Evolutionary conservation across 2,888 invertebrate species (phyloP), one percentile per base, ranked within the genome.

Genomic region (Drosophila neonasuta): DNA sequence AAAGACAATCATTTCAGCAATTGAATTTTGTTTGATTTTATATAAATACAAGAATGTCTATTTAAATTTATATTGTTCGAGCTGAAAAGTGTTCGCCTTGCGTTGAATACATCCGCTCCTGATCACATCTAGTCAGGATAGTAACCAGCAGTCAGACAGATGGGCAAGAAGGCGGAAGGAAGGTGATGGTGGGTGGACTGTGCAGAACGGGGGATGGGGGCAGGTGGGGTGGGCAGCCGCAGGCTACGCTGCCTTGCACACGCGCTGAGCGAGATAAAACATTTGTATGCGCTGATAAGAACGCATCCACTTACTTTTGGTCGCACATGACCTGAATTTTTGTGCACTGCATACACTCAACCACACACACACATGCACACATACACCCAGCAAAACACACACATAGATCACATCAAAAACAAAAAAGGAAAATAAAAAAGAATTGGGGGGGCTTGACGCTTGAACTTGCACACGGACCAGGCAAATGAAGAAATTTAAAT

Each of bases 251-350:
- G 57, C 66, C 64, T 68, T 83, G 79, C 80, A 80, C 76, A 84
- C 84, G 80, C 82, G 77, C 68, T 72, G 73, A 69, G 61, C 67
- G 72, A 83, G 82, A 83, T 83, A 85, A 82, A 82, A 83, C 82
- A 83, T 83, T 85, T 82, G 82, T 85, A 79, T 83, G 86, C 77
- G 82, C 80, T 83, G 82, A 83, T 83, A 85, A 80, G 81, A 83
- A 79, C 83, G 83, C 86, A 83, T 83, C 83, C 83, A 86, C 86
- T 83, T 83, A 83, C 83, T 83, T 86, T 83, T 80, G 76, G 77
- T 81, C 86, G 83, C 78, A 79, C 83, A 85, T 83, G 83, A 83
- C 83, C 79, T 86, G 86, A 83, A 83, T 83, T 79, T 77, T 75
- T 71, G 74, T 77, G 68, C 68, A 71, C 39, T 65, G 48, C 66